Evolutionary conservation across 2,797 vertebrate species (phyloP).

Genomic region (Pangasius mekongensis): DNA sequence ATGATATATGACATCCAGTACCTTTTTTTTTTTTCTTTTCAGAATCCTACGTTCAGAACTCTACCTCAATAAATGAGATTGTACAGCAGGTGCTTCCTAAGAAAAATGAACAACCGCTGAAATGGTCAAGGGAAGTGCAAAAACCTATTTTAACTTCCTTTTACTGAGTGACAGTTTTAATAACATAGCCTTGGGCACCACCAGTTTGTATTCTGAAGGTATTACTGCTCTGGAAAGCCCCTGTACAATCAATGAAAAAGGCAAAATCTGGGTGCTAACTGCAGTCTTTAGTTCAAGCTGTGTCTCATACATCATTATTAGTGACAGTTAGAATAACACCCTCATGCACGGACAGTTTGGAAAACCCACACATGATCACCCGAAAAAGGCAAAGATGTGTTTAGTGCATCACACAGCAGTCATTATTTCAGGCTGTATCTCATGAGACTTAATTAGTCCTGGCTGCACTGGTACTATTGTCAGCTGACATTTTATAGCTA

Average conservation of each 20-base stretch:
- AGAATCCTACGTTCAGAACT: neutral
- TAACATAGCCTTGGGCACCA: slow-evolving; percentile 42
- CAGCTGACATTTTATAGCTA: slow-evolving; percentile 28
- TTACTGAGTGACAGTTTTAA: slow-evolving; percentile 41
- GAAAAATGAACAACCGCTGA: slow-evolving; percentile 39
- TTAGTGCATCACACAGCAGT: slow-evolving; percentile 8
- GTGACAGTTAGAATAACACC: slow-evolving; percentile 26
- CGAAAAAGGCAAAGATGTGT: slow-evolving; percentile 7
- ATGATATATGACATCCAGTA: slow-evolving; percentile 16
- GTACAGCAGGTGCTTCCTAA: slow-evolving; percentile 53
- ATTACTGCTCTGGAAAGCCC: slow-evolving; percentile 35
- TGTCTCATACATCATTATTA: slow-evolving; percentile 22
- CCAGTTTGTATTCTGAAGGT: slow-evolving; percentile 26
- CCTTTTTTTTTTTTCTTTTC: neutral
- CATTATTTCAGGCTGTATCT: neutral
- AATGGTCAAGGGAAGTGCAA: slow-evolving; percentile 44
- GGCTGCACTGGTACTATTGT: slow-evolving; percentile 10
- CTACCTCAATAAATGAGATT: slow-evolving; percentile 18
- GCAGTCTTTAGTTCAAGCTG: slow-evolving; percentile 13
- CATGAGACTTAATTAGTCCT: slow-evolving; percentile 12
- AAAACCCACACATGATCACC: neutral
- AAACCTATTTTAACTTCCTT: slow-evolving; percentile 44
- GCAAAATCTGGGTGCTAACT: slow-evolving; percentile 12
- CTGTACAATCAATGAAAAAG: slow-evolving; percentile 26
- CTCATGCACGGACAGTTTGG: neutral